phyloP scores from a whole-genome alignment of 2,888 invertebrate genomes.

The Torymus auratus region DNA sequence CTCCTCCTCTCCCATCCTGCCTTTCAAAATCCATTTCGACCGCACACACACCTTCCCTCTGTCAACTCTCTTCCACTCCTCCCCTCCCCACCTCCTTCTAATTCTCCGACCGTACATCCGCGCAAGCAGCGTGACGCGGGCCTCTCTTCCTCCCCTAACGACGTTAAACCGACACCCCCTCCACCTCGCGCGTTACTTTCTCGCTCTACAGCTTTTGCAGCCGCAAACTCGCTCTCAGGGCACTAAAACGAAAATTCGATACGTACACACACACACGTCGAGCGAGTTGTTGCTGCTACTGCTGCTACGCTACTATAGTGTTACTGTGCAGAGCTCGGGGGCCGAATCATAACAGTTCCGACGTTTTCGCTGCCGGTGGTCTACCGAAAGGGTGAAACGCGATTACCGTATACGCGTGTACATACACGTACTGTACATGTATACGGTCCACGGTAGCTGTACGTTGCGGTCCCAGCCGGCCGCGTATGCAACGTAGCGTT shows the following conservation, averaged over 20 bases:
- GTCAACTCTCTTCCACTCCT: not conserved
- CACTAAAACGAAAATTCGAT: slow-evolving; percentile 38
- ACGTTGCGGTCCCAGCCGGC: not conserved
- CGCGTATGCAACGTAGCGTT: not conserved
- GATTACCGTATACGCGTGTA: slow-evolving; percentile 5
- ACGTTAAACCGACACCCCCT: slow-evolving; percentile 28
- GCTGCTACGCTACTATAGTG: too few species aligned
- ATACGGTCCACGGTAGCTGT: not conserved
- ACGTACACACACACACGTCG: not conserved
- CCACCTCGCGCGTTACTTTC: not conserved
- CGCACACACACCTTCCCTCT: not conserved
- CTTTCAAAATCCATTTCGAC: not conserved
- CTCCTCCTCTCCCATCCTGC: not conserved
- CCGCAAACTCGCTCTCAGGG: not conserved
- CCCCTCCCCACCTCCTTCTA: too few species aligned
- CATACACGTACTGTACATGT: not conserved
- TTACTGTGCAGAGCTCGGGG: not conserved
- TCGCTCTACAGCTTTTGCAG: not conserved
- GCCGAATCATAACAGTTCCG: slow-evolving; percentile 43
- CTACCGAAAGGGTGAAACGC: slow-evolving; percentile 23
- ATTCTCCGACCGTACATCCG: too few species aligned
- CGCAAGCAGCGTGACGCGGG: too few species aligned
- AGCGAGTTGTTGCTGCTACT: too few species aligned
- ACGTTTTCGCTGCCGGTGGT: slow-evolving; percentile 18
- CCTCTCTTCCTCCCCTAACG: not conserved